phyloP scores from a whole-genome alignment of 2,797 vertebrate genomes.

The Falco columbarius region DNA sequence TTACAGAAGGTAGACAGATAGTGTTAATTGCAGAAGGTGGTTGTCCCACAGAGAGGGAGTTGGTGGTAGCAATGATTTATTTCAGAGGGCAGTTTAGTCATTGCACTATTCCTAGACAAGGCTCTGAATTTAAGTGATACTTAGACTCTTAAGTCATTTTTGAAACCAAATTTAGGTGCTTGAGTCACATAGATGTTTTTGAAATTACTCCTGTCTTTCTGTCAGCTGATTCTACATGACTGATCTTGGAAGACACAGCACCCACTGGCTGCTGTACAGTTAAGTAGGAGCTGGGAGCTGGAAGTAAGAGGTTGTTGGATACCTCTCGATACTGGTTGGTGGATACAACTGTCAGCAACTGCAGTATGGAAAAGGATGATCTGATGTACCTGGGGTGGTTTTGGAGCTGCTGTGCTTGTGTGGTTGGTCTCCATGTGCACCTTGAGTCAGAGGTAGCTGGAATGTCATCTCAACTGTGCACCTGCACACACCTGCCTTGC shows the following conservation, averaged over 20 bases:
- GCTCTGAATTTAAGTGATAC: slow-evolving; percentile 20
- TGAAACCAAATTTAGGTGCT: slow-evolving; percentile 25
- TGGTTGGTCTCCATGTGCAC: neutral
- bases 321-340: neutral
- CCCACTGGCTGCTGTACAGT: neutral
- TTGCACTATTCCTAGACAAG: slow-evolving; percentile 31
- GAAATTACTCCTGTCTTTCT: slow-evolving; percentile 31
- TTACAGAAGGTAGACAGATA: neutral
- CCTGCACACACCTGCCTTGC: neutral
- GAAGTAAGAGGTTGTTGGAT: slow-evolving; percentile 19
- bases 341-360: slow-evolving; percentile 22
- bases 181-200: neutral
- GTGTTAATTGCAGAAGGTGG: neutral
- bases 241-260: slow-evolving; percentile 7
- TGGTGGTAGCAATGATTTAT: slow-evolving; percentile 38
- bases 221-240: neutral
- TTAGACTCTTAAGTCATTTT: slow-evolving; percentile 8
- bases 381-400: neutral
- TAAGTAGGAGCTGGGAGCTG: neutral
- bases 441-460: neutral
- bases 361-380: neutral
- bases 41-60: neutral
- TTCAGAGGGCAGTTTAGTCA: slow-evolving; percentile 33
- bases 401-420: neutral
- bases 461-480: neutral